phyloP scores from a whole-genome alignment of 1,140 invertebrate genomes.

The Cardiocondyla obscurior region DNA sequence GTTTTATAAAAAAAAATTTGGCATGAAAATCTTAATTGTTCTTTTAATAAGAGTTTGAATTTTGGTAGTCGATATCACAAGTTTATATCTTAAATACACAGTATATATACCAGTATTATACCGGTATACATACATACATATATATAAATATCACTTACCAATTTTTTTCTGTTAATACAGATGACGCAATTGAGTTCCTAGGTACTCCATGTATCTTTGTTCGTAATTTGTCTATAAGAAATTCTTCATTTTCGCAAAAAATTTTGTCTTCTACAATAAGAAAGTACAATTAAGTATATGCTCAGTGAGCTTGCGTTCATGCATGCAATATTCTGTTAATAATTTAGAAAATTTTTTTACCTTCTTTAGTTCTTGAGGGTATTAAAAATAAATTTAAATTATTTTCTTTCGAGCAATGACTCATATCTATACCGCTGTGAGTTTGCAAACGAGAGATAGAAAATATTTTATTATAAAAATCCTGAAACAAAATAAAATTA shows the following conservation, averaged over 20 bases:
- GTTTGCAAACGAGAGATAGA: slow-evolving; percentile 88
- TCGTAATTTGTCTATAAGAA: slow-evolving; percentile 87
- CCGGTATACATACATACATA: too few relatives aligned
- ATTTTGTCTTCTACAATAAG: slow-evolving; percentile 84
- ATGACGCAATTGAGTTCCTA: slow-evolving; percentile 87
- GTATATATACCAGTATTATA: too few relatives aligned
- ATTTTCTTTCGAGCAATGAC: slow-evolving; percentile 83
- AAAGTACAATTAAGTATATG: slow-evolving; percentile 25
- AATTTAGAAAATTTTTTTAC: slow-evolving; percentile 80
- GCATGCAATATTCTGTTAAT: neutral
- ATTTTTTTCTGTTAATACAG: slow-evolving; percentile 88
- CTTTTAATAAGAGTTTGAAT: too few relatives aligned
- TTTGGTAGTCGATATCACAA: too few relatives aligned
- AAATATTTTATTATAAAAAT: slow-evolving; percentile 87
- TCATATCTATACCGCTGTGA: slow-evolving; percentile 88
- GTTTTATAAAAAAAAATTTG: too few relatives aligned
- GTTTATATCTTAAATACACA: too few relatives aligned
- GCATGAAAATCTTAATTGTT: too few relatives aligned
- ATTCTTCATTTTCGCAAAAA: slow-evolving; percentile 88
- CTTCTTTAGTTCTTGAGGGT: slow-evolving; percentile 86
- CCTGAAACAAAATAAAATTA: slow-evolving; percentile 80
- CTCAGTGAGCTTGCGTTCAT: too few relatives aligned
- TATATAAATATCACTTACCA: slow-evolving; percentile 85
- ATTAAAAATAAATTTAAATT: slow-evolving; percentile 90
- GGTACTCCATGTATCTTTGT: slow-evolving; percentile 89